A percentile compares a stretch with the other conserved stretches of the same genome.
phyloP scores from a whole-genome alignment of 1,140 invertebrate species.

The Latrodectus geometricus region DNA sequence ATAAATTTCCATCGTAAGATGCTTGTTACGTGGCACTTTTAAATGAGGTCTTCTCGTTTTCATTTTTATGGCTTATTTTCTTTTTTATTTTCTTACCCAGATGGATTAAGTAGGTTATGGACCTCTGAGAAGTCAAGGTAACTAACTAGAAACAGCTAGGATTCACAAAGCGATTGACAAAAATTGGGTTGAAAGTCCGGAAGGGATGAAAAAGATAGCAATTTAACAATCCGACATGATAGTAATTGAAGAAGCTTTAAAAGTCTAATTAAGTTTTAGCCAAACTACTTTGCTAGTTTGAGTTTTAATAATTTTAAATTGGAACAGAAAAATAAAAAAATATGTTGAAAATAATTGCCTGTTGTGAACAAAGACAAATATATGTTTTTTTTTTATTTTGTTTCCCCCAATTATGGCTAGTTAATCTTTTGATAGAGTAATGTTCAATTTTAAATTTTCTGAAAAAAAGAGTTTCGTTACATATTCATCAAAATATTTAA shows the following conservation, averaged over 20 bases:
- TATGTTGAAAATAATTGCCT: background rate
- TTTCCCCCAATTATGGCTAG: background rate
- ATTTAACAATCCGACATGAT: background rate
- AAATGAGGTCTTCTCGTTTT: conserved; percentile 6
- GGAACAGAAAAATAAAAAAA: no score
- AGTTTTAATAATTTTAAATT: background rate
- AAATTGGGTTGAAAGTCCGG: no score
- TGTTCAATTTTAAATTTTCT: no score
- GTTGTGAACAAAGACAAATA: background rate
- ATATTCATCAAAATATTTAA: no score
- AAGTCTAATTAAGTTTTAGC: background rate
- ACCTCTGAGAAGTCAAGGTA: conserved; percentile 1
- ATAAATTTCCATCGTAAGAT: background rate
- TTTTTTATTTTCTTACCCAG: background rate
- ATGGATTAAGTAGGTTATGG: conserved; percentile 5
- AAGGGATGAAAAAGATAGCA: background rate
- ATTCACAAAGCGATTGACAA: no score
- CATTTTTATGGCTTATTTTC: background rate
- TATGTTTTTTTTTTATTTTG: background rate
- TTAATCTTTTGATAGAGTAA: no score
- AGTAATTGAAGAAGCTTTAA: background rate
- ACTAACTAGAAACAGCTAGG: background rate
- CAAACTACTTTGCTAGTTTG: background rate
- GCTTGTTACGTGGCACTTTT: conserved; percentile 17
- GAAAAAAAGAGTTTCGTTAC: no score